These are phyloP conservation scores for Drosophila percnosoma DNA, from an alignment of 2,888 invertebrate species.

Conservation along the genomic window DNA sequence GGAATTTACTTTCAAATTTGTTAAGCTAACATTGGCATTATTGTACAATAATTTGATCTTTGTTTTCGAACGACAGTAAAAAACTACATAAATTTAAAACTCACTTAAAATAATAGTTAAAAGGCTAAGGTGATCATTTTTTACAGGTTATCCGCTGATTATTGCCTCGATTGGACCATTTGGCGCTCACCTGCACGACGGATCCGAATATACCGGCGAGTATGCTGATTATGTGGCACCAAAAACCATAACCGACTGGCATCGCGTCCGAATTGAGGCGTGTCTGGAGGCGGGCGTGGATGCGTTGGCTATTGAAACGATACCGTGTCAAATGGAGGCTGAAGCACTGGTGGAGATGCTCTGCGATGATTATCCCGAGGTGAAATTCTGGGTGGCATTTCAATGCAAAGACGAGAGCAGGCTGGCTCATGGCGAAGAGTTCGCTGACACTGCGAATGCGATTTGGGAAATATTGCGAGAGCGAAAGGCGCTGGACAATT, in stretches of 20 bases:
- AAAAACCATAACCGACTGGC: conserved; percentile 92
- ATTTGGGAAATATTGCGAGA: conserved; percentile 88
- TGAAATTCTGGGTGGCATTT: conserved; percentile 94
- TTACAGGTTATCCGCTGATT: conserved; percentile 87
- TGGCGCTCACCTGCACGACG: conserved; percentile 95
- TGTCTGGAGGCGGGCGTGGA: conserved; percentile 93
- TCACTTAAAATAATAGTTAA: background rate
- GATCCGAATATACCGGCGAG: conserved; percentile 96
- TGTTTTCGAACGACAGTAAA: background rate
- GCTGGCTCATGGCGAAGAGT: conserved; percentile 92
- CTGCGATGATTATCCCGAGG: conserved; percentile 89
- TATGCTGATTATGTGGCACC: conserved; percentile 89
- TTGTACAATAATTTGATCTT: background rate
- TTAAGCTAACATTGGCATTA: background rate
- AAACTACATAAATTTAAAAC: background rate
- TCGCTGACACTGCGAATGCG: conserved; percentile 89
- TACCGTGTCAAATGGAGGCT: conserved; percentile 94
- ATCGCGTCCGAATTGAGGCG: conserved; percentile 92
- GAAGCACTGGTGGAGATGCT: conserved; percentile 92
- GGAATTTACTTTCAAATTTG: background rate
- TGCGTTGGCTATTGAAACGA: conserved; percentile 95
- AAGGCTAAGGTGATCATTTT: background rate
- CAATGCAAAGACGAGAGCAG: conserved; percentile 90
- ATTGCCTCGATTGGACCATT: conserved; percentile 97
- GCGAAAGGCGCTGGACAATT: conserved; percentile 87